These are phyloP conservation scores for Sigmodon hispidus DNA, from an alignment of 2,113 vertebrate genomes.

Conservation along the genomic window DNA sequence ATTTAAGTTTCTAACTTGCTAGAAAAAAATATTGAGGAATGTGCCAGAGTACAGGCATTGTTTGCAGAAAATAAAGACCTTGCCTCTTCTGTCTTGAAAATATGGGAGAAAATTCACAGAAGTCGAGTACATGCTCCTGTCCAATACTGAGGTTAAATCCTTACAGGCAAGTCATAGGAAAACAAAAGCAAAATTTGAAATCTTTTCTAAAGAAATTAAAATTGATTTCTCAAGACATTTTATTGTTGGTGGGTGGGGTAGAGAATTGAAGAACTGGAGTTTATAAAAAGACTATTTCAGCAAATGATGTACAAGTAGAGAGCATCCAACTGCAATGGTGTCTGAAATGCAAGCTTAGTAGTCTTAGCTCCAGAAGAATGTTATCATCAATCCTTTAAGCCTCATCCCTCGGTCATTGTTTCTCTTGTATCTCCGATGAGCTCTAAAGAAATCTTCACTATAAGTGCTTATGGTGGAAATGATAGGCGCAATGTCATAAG, in stretches of 20 bases:
- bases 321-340: slow-evolving; percentile 3
- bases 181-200: slow-evolving; percentile 71
- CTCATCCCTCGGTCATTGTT: not conserved
- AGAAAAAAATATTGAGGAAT: not conserved
- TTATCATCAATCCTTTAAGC: slow-evolving; percentile 50
- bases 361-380: slow-evolving; percentile 45
- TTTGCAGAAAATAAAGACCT: slow-evolving; percentile 56
- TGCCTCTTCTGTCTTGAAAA: slow-evolving; percentile 52
- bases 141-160: slow-evolving; percentile 26
- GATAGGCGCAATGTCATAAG: slow-evolving; percentile 12
- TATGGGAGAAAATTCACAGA: slow-evolving; percentile 38
- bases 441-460: slow-evolving; percentile 29
- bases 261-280: not conserved
- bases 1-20: slow-evolving; percentile 28
- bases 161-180: slow-evolving; percentile 47
- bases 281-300: slow-evolving; percentile 53
- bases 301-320: slow-evolving; percentile 55
- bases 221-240: slow-evolving; percentile 67
- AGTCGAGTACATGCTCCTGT: slow-evolving; percentile 27
- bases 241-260: not conserved
- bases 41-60: slow-evolving; percentile 39
- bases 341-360: slow-evolving; percentile 66
- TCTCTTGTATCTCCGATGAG: not conserved
- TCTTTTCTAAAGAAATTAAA: slow-evolving; percentile 63
- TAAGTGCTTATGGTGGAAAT: slow-evolving; percentile 43